Base-by-base conservation (phyloP, 2,888 invertebrate genomes). In the Drosophila fungiperda region DNA sequence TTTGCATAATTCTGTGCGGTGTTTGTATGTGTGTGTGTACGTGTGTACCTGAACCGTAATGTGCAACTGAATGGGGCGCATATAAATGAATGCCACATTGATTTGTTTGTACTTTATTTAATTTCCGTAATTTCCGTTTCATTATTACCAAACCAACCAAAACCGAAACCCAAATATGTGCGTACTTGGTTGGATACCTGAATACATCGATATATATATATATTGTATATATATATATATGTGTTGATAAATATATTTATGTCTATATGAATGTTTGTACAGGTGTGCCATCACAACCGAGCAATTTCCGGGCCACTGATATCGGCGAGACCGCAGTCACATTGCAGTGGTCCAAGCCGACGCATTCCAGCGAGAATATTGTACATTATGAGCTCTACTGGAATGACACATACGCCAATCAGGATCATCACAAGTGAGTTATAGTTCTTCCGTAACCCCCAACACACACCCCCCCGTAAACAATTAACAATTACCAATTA, bases 241-340 rank as follows among this genome's bases (percentile, higher is more conserved):
- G 42, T 35, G 29, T 29, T 26, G 26, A 48, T 48, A 49, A 5
- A 32, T 20, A 15, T 49, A 35, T 49, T 38, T 52, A 5, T 42
- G 11, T 71, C 55, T 61, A 48, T 57, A 8, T 40, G 54, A 45
- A 20, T 45, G 61, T 45, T 26, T 59, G 33, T 59, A 65, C 89
- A 96, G 97, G 99, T 95, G 99, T 99, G 78, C 99, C 99, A 60
- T 98, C 98, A 76, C 99, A 99, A 94, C 99, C 99, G 17, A 96
- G 97, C 87, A 97, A 97, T 94, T 94, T 99, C 90, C 95, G 97
- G 84, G 97, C 97, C 17, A 96, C 96, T 73, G 97, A 98, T 92
- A 95, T 97, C 64, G 97, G 98, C 60, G 98, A 99, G 93, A 98
- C 97, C 60, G 96, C 97, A 71, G 97, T 99, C 67, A 97, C 97